Evolutionary conservation across 2,113 vertebrate species (phyloP), one percentile per base, ranked within the genome.

Genomic region (Noturus placidus): DNA sequence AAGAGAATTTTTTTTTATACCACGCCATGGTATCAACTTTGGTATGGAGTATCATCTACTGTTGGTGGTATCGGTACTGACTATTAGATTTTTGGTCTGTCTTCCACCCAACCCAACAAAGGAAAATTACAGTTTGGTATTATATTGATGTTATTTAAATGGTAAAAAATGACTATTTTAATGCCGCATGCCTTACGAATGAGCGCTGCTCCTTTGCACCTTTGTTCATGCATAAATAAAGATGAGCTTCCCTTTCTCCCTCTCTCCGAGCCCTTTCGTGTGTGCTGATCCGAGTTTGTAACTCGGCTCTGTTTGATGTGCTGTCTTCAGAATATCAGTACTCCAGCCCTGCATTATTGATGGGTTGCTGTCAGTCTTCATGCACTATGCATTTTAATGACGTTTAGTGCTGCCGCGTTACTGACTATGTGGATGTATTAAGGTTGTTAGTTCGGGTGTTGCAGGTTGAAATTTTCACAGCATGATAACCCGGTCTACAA

Each of bases 251-350:
- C 15, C 56, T 35, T 81, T n/a, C 10, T 30, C 14, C 57, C 70
- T 82, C 35, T 72, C 46, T 63, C 27, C 54, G 22, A 56, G 78
- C 5, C 33, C 10, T 27, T 59, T 13, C 5, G 42, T 67, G 77
- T 25, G 85, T 63, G 85, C 85, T 6, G 85, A 56, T 86, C 33
- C 38, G 80, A 74, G 69, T 50, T 87, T 82, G 79, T 76, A 82
- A 63, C 50, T 70, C 38, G 13, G 14, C 38, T 33, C 42, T 5
- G 80, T 87, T 63, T 87, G 56, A 83, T 76, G 22, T 25, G 25
- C 85, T 52, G 87, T 90, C 91, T 88, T 91, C 86, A 91, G 85
- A 81, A 85, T 70, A 82, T 84, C 80, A 87, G 33, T 67, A 8
- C 87, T 78, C 57, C 72, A 13, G 59, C 76, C 54, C 59, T 87